Percentiles rank a stretch among this genome's conserved stretches.
Conservation (phyloP, 1,140 invertebrate genomes). For the Habropoda laboriosa region DNA sequence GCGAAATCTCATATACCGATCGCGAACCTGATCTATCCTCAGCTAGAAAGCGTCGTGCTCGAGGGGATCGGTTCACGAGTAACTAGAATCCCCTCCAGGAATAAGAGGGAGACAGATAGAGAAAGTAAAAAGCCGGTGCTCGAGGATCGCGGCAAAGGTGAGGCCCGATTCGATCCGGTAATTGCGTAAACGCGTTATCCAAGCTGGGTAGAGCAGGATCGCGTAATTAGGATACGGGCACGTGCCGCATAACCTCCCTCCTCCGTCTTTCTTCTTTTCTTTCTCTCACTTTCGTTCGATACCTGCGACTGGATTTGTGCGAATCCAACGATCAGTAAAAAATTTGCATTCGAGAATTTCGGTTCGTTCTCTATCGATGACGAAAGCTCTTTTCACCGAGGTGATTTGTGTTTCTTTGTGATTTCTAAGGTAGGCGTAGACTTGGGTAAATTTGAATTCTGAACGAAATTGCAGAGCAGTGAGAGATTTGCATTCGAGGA, state of each 20-base stretch:
- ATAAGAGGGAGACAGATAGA: not conserved
- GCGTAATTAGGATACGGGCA: constrained; percentile 49
- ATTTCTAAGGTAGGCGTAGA: too few species aligned
- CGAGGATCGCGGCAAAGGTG: not conserved
- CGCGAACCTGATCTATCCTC: not conserved
- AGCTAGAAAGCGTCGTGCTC: not conserved
- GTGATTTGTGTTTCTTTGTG: too few species aligned
- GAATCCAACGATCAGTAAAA: too few species aligned
- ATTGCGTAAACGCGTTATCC: constrained; percentile 1
- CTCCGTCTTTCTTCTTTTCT: constrained; percentile 22
- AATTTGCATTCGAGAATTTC: too few species aligned
- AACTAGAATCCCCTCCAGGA: not conserved
- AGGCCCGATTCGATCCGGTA: not conserved
- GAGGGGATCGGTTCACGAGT: not conserved
- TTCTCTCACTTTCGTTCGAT: constrained; percentile 31
- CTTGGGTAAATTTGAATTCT: too few species aligned
- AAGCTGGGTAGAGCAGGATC: not conserved
- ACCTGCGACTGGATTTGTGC: not conserved
- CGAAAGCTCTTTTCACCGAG: too few species aligned
- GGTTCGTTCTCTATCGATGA: too few species aligned
- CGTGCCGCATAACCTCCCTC: constrained; percentile 47
- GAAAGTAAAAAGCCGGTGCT: not conserved
- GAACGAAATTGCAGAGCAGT: too few species aligned
- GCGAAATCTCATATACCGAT: not conserved
- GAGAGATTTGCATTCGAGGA: too few species aligned